Percentiles rank a stretch among this genome's conserved stretches.
phyloP scores from a whole-genome alignment of 1,140 invertebrate species.

The Phymorhynchus buccinoides region DNA sequence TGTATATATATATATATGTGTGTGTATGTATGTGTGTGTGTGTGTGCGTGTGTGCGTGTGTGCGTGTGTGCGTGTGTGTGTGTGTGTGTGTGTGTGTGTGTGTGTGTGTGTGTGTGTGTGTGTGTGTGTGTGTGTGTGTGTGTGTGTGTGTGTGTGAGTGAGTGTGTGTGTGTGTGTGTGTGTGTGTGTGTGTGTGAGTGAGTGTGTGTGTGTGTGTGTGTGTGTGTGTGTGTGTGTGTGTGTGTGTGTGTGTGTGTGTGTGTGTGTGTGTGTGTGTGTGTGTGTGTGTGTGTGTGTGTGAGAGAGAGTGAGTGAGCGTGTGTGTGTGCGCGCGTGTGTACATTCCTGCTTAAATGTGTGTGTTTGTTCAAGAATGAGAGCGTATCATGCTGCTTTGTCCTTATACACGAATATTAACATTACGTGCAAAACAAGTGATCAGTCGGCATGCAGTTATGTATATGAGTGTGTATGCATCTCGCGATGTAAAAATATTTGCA shows the following conservation, averaged over 20 bases:
- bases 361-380: not conserved
- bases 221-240: not conserved
- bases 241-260: not conserved
- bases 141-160: not conserved
- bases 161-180: not conserved
- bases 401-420: no score
- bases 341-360: not conserved
- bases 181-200: not conserved
- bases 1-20: not conserved
- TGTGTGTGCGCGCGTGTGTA: constrained; percentile 17
- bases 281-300: not conserved
- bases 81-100: not conserved
- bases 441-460: no score
- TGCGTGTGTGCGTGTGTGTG: not conserved
- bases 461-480: no score
- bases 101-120: not conserved
- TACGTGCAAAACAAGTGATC: no score
- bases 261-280: not conserved
- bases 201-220: not conserved
- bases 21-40: not conserved
- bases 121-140: not conserved
- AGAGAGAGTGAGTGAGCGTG: not conserved
- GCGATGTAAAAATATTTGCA: no score
- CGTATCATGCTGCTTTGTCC: no score
- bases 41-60: not conserved